Base-by-base conservation (phyloP, 2,113 vertebrate genomes). In the Mirounga angustirostris region DNA sequence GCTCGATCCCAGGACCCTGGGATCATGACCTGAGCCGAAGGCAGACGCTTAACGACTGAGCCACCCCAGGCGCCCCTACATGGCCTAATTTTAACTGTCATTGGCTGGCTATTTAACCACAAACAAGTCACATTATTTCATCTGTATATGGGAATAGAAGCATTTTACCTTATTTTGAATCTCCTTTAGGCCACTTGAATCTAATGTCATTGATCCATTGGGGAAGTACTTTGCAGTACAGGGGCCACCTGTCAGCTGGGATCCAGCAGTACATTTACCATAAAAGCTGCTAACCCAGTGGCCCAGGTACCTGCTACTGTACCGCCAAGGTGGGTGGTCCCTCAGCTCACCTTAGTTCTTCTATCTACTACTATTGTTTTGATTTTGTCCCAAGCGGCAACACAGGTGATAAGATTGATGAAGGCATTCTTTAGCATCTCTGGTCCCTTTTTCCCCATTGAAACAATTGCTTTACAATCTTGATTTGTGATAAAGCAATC, bases 391-490 rank as follows among this genome's bases (percentile, higher is more conserved):
- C 67, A 36, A 90, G 28, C 30, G 6, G 36, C 76, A 46, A 56
- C 7, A 78, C 24, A 78, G 16, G 88, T 46, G n/a, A 19, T 30
- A 80, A 85, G 28, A 86, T 4, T 56, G 52, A 71, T 76, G 26
- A 93, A 83, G 54, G 50, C 50, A 93, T 79, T 79, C 54, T 84
- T 88, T 61, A 69, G 63, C 65, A 52, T 19, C 54, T 56, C 52
- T 52, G 28, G 10, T 56, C 63, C 36, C 14, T 84, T 94, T 90
- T 59, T 9, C 9, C 18, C 14, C 83, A 56, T 0, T 71, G 58
- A 94, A 87, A 54, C 40, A 96, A 95, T 0, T 96, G 58, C 65
- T 95, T 93, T 95, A 59, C 58, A 96, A 61, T 71, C 40, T 33
- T 93, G 63, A 89, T 33, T 94, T 95, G 81, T 65, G 26, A 95